Conservation (phyloP, 2,113 vertebrate genomes). For the Sinocyclocheilus grahami region DNA sequence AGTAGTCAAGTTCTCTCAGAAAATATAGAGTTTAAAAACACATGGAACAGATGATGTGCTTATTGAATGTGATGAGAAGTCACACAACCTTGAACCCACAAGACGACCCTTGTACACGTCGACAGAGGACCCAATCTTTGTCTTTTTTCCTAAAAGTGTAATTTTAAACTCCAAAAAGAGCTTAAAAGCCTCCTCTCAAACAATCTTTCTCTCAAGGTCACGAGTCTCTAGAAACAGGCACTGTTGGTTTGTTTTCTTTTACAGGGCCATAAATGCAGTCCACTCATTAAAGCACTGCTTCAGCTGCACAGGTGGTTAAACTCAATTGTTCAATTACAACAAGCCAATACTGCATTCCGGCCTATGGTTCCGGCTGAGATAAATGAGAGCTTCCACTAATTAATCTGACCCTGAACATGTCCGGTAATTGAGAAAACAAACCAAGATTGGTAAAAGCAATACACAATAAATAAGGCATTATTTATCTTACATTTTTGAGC, state of each 20-base stretch:
- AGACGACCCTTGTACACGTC: background rate
- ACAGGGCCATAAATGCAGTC: background rate
- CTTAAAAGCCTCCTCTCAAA: slow-evolving; percentile 30
- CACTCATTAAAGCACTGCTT: slow-evolving; percentile 19
- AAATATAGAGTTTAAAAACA: slow-evolving; percentile 4
- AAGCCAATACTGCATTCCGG: background rate
- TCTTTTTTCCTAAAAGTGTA: slow-evolving; percentile 42
- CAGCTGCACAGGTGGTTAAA: background rate
- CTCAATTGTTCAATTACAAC: slow-evolving; percentile 18
- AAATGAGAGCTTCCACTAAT: background rate
- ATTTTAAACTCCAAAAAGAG: slow-evolving; percentile 57
- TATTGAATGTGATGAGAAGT: slow-evolving; percentile 19
- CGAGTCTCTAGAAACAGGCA: background rate
- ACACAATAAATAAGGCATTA: background rate
- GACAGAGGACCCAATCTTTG: slow-evolving; percentile 21
- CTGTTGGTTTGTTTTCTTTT: background rate
- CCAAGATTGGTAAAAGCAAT: slow-evolving; percentile 2
- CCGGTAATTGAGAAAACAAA: background rate
- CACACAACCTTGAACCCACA: background rate
- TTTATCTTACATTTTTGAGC: background rate
- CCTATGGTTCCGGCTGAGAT: background rate
- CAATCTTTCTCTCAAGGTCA: slow-evolving; percentile 32
- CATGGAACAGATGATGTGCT: background rate
- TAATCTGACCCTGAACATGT: background rate
- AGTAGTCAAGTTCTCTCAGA: slow-evolving; percentile 3